These are phyloP conservation scores for Grammomys dolichurus DNA, from an alignment of 2,113 vertebrate genomes.

Conservation along the genomic window DNA sequence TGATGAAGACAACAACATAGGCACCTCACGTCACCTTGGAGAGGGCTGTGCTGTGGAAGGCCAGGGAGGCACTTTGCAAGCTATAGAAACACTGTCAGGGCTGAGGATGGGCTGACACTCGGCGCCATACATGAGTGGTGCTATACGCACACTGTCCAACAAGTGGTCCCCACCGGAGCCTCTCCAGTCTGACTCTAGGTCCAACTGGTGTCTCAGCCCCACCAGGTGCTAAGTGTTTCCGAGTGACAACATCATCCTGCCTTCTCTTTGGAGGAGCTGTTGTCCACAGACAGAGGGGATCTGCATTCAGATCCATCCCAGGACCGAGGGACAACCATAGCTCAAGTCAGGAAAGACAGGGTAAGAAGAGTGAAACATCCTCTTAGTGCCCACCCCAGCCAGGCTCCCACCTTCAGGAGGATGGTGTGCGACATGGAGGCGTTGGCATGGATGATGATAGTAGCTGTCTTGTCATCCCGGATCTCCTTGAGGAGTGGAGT, in stretches of 20 bases:
- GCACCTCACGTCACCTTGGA: rapidly evolving
- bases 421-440: conserved; percentile 98
- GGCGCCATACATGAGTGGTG: not conserved
- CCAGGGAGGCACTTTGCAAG: not conserved
- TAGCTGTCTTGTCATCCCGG: conserved; percentile 97
- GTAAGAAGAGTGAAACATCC: rapidly evolving
- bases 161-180: not conserved
- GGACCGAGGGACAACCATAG: not conserved
- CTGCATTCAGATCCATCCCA: not conserved
- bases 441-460: conserved; percentile 98
- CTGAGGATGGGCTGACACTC: not conserved
- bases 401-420: conserved; percentile 91
- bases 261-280: not conserved
- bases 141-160: not conserved
- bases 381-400: not conserved
- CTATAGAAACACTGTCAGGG: rapidly evolving
- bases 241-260: not conserved
- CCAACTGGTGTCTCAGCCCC: not conserved
- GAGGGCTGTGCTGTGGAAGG: not conserved
- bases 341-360: not conserved
- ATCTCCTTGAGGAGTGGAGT: conserved; percentile 98
- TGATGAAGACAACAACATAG: not conserved
- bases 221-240: not conserved
- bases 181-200: not conserved
- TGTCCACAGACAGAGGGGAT: not conserved